Base-by-base conservation (phyloP, 2,797 vertebrate species). In the Rhynchotus rufescens region DNA sequence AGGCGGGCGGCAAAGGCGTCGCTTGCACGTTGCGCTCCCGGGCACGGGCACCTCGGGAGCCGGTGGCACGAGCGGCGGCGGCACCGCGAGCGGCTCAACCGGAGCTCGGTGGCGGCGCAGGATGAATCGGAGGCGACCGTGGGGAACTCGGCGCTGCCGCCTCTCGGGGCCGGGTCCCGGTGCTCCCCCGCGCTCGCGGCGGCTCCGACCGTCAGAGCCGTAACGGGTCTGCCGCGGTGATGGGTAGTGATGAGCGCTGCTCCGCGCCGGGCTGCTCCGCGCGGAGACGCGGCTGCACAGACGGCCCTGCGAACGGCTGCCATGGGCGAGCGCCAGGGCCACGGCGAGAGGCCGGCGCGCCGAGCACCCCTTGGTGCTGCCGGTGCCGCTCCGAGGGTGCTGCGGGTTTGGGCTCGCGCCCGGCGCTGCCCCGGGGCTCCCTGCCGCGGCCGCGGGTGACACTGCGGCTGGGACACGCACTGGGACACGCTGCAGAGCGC, bases 71-170 rank as follows among this genome's bases (percentile, higher is more conserved):
- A 15, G 42, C 42, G 12, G 42, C 42, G 3, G 72, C 4, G 3
- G 72, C 4, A 0, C 66, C 59, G 81, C 42, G 61, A 74, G 88
- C 83, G 73, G 44, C 73, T 66, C 62, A 40, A 2, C 44, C 38
- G 5, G 51, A 87, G 82, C 77, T 23, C 71, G 56, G 40, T 8
- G 40, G 40, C 13, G 40, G 40, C 40, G 40, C 40, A 40, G 40
- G 90, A 95, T 85, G 94, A 92, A 95, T 93, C 60, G 15, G 10
- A 88, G 85, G 87, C 86, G 93, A 94, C 92, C 83, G 44, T 71
- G 89, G 83, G 77, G 76, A 45, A 95, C 90, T 84, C 87, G 78
- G 79, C 78, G n/a, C 42, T 90, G 93, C 90, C 84, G 72, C 42
- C 14, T 75, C 89, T 32, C 66, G 12, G 76, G 81, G 79, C 72